Evolutionary conservation across 2,888 invertebrate genomes (phyloP), one percentile per base, ranked within the genome.

Genomic region (Orthosia incerta): DNA sequence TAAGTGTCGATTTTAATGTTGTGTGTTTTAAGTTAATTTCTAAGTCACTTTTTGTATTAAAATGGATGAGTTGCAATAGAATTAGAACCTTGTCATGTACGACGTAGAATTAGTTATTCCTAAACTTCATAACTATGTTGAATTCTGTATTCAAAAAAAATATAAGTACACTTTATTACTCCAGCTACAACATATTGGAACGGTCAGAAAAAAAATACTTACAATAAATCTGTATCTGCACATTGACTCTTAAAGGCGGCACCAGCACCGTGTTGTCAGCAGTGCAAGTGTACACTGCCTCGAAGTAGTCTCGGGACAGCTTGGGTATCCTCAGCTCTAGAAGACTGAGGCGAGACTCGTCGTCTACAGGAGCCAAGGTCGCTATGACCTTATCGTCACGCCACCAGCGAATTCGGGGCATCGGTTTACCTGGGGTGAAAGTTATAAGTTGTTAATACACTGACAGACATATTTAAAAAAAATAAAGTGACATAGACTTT

Each of bases 221-320:
- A 96, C 96, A 96, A 91, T 97, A 97, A 93, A 98, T 97, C 88
- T 98, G 97, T 82, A 98, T 97, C 86, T 97, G 97, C 73, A 98
- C 97, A 74, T 97, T 97, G 71, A 97, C 97, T 51, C 97, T 96
- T 78, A 97, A 93, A 0, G 98, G 98, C 9, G 97, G 97, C 45
- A 97, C 97, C 79, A 97, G 93, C 63, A 97, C 97, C 61, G 98
- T 98, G 90, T 98, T 98, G 89, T 97, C 97, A 11, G 98, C 98
- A 83, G 97, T 97, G 89, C 98, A 98, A 18, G 97, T 97, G 92
- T 97, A 98, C 7, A 97, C 96, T 4, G 97, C 97, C 83, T 97
- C 97, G 67, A 97, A 96, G 91, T 97, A 97, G n/a, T 97, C 96
- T 78, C 98, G 94, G n/a, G 96, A 96, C 57, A 96, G 90, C 77